Percentiles rank a stretch among this genome's conserved stretches.
phyloP scores from a whole-genome alignment of 1,140 invertebrate species.

The Diorhabda elongata region DNA sequence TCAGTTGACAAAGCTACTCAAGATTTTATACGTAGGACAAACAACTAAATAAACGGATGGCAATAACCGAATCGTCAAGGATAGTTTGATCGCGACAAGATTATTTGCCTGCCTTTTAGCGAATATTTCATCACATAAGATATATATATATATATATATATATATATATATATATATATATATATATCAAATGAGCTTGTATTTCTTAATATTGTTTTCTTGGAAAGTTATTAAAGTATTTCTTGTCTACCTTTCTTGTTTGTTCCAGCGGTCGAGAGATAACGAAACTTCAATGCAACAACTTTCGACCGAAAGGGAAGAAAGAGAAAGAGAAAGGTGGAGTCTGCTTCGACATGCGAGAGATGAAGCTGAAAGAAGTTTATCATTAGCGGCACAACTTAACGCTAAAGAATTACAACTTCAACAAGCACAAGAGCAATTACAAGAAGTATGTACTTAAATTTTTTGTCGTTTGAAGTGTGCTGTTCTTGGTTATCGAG shows the following conservation, averaged over 20 bases:
- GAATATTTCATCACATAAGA: too few species aligned
- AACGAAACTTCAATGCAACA: conserved; percentile 67
- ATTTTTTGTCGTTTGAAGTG: background rate
- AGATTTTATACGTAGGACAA: too few species aligned
- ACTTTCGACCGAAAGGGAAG: conserved; percentile 72
- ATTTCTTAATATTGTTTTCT: too few species aligned
- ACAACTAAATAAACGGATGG: too few species aligned
- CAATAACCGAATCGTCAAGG: too few species aligned
- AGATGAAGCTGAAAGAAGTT: conserved; percentile 82
- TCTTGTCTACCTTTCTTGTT: conserved; percentile 31
- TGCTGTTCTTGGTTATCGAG: background rate
- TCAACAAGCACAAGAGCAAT: conserved; percentile 75
- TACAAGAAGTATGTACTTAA: conserved; percentile 62
- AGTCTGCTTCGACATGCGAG: conserved; percentile 80
- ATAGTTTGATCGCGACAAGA: too few species aligned
- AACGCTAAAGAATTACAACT: conserved; percentile 81
- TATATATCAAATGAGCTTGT: too few species aligned
- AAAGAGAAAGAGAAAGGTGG: conserved; percentile 83
- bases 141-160: too few species aligned
- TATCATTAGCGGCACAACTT: conserved; percentile 79
- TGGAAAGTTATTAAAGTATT: background rate
- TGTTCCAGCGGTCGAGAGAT: conserved; percentile 67
- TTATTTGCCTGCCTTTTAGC: too few species aligned
- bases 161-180: too few species aligned
- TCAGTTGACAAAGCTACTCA: too few species aligned